A percentile compares a stretch with the other conserved stretches of the same genome.
Evolutionary conservation across 2,797 vertebrate species (phyloP).

Genomic region (Onychomys torridus): DNA sequence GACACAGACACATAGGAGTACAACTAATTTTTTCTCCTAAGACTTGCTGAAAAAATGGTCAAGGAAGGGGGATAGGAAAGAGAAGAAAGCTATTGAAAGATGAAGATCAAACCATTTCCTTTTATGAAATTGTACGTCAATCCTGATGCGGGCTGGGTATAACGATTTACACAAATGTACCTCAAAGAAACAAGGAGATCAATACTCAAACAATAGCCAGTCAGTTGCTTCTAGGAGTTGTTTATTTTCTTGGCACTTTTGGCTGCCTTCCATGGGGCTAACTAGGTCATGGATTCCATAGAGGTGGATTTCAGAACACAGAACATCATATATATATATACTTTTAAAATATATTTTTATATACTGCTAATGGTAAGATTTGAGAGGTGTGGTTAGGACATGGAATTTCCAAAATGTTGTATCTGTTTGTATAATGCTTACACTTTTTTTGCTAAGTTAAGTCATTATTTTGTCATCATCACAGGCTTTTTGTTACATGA

Average conservation of each 20-base stretch:
- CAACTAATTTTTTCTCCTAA: not conserved
- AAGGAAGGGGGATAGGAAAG: not conserved
- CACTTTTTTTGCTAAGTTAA: not conserved
- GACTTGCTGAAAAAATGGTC: not conserved
- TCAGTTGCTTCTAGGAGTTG: fast-evolving
- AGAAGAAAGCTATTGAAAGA: not conserved
- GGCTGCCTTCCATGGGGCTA: not conserved
- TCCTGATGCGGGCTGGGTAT: not conserved
- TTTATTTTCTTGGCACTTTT: not conserved
- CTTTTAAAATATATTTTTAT: not conserved
- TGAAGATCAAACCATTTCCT: too few species aligned
- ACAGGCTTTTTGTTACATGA: not conserved
- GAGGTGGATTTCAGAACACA: not conserved
- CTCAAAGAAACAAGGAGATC: not conserved
- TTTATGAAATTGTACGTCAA: not conserved
- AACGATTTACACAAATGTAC: not conserved
- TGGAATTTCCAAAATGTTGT: not conserved
- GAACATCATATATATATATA: not conserved
- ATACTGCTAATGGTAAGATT: fast-evolving
- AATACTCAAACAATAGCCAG: not conserved
- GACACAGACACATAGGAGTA: not conserved
- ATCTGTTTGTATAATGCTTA: not conserved
- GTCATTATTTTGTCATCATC: not conserved
- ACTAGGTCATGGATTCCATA: not conserved
- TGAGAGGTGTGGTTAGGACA: not conserved